These are phyloP conservation scores for Pseudorhombus dupliciocellatus DNA, from an alignment of 2,113 vertebrate genomes.

Conservation along the genomic window DNA sequence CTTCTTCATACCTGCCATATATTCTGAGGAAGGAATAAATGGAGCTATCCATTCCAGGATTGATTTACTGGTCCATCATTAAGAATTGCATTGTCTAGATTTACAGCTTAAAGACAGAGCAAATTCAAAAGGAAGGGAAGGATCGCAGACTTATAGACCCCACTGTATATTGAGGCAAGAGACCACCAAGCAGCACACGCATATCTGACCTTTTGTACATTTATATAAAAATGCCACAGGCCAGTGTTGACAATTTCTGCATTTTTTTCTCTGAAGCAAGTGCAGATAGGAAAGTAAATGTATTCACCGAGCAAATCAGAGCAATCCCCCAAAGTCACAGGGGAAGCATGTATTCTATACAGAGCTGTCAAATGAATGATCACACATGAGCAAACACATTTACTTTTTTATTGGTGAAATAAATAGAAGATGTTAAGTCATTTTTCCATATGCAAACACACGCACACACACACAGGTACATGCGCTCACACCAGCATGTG, in stretches of 20 bases:
- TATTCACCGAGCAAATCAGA: slow-evolving; percentile 57
- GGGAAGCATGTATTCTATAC: slow-evolving; percentile 54
- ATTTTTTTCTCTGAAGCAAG: slow-evolving; percentile 4
- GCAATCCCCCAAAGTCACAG: slow-evolving; percentile 57
- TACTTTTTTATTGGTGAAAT: slow-evolving; percentile 69
- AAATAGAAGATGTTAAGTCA: slow-evolving; percentile 75
- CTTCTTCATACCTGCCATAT: slow-evolving; percentile 48
- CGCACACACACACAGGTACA: background rate
- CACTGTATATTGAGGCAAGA: slow-evolving; percentile 1
- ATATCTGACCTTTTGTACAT: background rate
- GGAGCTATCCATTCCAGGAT: slow-evolving; percentile 36
- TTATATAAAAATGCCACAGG: slow-evolving; percentile 3
- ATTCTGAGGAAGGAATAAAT: slow-evolving; percentile 31
- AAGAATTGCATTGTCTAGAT: slow-evolving; percentile 20
- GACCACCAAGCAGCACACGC: background rate
- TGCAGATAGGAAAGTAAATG: slow-evolving; percentile 32
- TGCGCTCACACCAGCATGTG: slow-evolving; percentile 20
- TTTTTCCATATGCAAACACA: slow-evolving; percentile 56
- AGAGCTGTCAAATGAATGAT: slow-evolving; percentile 71
- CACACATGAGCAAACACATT: slow-evolving; percentile 71
- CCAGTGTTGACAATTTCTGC: background rate
- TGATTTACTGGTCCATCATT: slow-evolving; percentile 46
- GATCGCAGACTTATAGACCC: background rate
- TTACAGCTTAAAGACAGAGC: background rate
- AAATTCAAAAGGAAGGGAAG: background rate